A percentile compares a stretch with the other conserved stretches of the same genome.
Conservation (phyloP, 2,888 invertebrate species). For the Zygothrica quintamaculata region DNA sequence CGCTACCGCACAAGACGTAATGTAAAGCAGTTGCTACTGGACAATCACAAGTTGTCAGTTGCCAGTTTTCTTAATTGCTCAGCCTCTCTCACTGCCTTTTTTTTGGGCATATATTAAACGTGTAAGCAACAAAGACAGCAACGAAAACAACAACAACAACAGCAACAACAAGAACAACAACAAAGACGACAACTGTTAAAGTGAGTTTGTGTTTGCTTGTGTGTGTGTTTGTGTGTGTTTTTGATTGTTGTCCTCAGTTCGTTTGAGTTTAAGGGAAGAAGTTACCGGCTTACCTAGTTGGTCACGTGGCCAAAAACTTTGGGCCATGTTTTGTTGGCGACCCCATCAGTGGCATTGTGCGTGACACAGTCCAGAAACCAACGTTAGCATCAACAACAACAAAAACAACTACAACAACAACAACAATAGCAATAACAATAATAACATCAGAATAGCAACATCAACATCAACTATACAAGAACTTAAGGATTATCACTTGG, state of each 20-base stretch:
- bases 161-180: conserved; percentile 35
- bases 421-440: conserved; percentile 24
- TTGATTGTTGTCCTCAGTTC: conserved; percentile 26
- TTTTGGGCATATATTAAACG: conserved; percentile 61
- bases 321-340: conserved; percentile 51
- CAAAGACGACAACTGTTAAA: conserved; percentile 23
- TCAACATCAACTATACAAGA: conserved; percentile 19
- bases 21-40: conserved; percentile 6
- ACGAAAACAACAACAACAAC: conserved; percentile 30
- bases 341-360: conserved; percentile 55
- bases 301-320: conserved; percentile 75
- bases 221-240: conserved; percentile 28
- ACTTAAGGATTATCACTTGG: conserved; percentile 59
- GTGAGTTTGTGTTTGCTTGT: conserved; percentile 19
- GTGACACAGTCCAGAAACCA: conserved; percentile 61
- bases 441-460: conserved; percentile 11
- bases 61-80: conserved; percentile 59
- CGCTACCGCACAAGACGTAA: not conserved
- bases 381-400: conserved; percentile 29
- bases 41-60: conserved; percentile 20
- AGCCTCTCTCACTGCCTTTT: no score
- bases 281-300: conserved; percentile 46
- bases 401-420: conserved; percentile 16
- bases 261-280: conserved; percentile 17
- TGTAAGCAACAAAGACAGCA: conserved; percentile 34